Evolutionary conservation across 2,888 invertebrate genomes (phyloP), one percentile per base, ranked within the genome.

Genomic region (Polyommatus iphigenia): DNA sequence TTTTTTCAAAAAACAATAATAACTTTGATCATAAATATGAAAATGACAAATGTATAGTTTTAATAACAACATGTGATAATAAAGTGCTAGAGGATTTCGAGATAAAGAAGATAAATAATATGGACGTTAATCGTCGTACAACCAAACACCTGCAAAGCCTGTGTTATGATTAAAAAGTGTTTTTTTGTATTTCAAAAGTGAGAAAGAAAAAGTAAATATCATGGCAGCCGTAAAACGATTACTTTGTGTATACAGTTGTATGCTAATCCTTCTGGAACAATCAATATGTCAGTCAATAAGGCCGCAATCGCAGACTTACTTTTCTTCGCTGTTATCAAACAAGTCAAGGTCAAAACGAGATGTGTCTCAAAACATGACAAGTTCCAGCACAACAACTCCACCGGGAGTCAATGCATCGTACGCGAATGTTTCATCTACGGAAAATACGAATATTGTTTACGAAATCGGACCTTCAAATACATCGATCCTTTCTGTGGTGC

Each of bases 401-500:
- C 62, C 81, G n/a, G 83, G 78, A 80, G 67, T 67, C 29, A 82
- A 83, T 59, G 82, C 83, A 32, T 82, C 84, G 54, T 76, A 82
- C 62, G 76, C 80, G n/a, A 79, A 79, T 57, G 87, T 85, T 81
- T 87, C 87, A 5, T 87, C 91, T 24, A 88, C 89, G 36, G 92
- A 92, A 81, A 87, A 84, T 80, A 80, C 87, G 7, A 89, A 87
- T 80, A 81, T 85, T 76, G 84, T 87, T 59, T 90, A 90, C 82
- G 92, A 92, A 80, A 85, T 89, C 78, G 90, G 88, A 20, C 88
- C 90, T 77, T 89, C 89, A 3, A 88, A 89, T 80, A 86, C 87
- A 67, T 90, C 91, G 2, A 85, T 90, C 80, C 80, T 91, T 62
- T 84, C 90, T 24, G 87, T 90, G 59, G 83, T 87, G 2, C 87